Evolutionary conservation across 2,888 invertebrate genomes (phyloP), one percentile per base, ranked within the genome.

Genomic region (Eupithecia abbreviata): DNA sequence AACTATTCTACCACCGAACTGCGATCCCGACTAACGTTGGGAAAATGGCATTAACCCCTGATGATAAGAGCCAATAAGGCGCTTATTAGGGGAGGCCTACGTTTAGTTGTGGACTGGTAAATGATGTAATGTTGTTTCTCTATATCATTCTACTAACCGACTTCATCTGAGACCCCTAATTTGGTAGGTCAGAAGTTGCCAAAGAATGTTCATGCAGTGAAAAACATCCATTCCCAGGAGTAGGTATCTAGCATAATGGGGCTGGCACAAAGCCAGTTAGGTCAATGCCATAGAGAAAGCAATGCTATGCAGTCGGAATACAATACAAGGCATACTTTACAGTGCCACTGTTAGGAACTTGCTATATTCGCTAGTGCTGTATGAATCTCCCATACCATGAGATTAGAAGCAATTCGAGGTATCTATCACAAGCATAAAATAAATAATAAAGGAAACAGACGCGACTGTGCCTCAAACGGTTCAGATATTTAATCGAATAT

Each of bases 271-370:
- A 72, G 80, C 80, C 81, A 81, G 75, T 43, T 80, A 72, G 80
- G 81, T 78, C 80, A 80, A 77, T 79, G 77, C 51, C 74, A 75
- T 71, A 73, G 77, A 77, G 80, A 80, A 79, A 81, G 77, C 74
- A 51, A 43, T 69, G n/a, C 42, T 69, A 77, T 75, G 77, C 75
- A 70, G 65, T 43, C 74, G 58, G 73, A 74, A 73, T 78, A 66
- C 72, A 72, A 72, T 30, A 30, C 68, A 55, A 66, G 66, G 42
- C 66, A 66, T 3, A 42, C 5, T 42, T 45, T 45, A 68, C 68
- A 18, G 45, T 68, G 68, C n/a, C 68, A 68, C n/a, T 30, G 10
- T 13, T 67, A 68, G n/a, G n/a, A 68, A n/a, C 68, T 68, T 0
- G 18, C 66, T 4, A 55, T 55, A 47, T 47, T 47, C 47, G 47